phyloP scores from a whole-genome alignment of 1,140 invertebrate species.

The Drosophila repletoides region DNA sequence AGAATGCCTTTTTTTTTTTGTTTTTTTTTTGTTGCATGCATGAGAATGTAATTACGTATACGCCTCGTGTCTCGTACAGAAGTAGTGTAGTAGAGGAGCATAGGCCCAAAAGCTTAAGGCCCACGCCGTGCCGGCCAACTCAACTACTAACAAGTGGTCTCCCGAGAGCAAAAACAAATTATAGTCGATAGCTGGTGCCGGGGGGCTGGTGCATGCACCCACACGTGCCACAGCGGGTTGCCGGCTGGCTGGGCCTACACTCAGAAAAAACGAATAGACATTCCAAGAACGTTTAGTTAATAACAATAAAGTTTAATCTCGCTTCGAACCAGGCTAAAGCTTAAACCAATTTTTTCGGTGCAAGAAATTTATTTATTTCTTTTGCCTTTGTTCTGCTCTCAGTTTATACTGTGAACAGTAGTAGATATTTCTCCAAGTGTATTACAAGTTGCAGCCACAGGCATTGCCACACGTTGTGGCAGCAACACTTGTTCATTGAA shows the following conservation, averaged over 20 bases:
- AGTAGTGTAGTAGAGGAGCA: too few relatives aligned
- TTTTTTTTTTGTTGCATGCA: constrained; percentile 4
- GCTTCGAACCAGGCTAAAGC: too few relatives aligned
- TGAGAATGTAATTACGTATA: constrained; percentile 43
- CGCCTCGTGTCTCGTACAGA: constrained; percentile 34
- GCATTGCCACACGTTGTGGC: not conserved
- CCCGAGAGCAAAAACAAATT: constrained; percentile 8
- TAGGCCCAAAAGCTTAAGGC: constrained; percentile 9
- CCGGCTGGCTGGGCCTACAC: constrained; percentile 11
- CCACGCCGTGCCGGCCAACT: constrained; percentile 34
- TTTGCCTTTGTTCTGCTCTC: too few relatives aligned
- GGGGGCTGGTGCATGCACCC: constrained; percentile 33
- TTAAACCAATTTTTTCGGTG: too few relatives aligned
- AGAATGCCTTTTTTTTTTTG: constrained; percentile 6
- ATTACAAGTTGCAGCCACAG: too few relatives aligned
- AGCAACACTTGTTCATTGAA: constrained; percentile 49
- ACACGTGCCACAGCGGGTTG: constrained; percentile 33
- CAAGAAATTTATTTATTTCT: too few relatives aligned
- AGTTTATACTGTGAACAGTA: constrained; percentile 9
- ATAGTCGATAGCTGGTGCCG: constrained; percentile 11
- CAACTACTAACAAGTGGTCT: constrained; percentile 63
- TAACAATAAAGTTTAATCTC: too few relatives aligned
- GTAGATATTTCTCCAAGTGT: not conserved
- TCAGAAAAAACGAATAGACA: too few relatives aligned
- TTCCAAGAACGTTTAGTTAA: too few relatives aligned